These are phyloP conservation scores for Drosophila mettleri DNA, from an alignment of 2,888 invertebrate species.

Conservation along the genomic window DNA sequence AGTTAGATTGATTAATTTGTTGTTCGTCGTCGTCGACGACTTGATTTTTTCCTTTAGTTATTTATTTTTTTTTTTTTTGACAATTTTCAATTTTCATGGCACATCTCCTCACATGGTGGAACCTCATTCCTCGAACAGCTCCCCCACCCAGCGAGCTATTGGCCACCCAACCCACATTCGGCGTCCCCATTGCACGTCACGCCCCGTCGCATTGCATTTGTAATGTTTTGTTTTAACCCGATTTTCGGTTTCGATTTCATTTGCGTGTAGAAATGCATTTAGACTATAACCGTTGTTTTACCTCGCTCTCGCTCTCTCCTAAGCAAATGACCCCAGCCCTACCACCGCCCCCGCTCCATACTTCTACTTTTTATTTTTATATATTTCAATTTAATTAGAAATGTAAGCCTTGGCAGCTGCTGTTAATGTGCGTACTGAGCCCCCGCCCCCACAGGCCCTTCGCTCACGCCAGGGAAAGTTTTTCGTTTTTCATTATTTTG, in stretches of 20 bases:
- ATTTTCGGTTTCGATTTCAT: slow-evolving; percentile 66
- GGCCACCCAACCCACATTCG: background rate
- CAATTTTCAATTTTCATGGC: slow-evolving; percentile 62
- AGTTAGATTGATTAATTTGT: slow-evolving; percentile 67
- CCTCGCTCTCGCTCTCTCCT: too few relatives aligned
- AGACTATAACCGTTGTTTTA: slow-evolving; percentile 5
- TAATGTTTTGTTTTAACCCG: slow-evolving; percentile 46
- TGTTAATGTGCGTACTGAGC: slow-evolving; percentile 22
- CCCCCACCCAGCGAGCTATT: background rate
- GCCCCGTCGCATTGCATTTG: slow-evolving; percentile 31
- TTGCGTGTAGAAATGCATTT: slow-evolving; percentile 57
- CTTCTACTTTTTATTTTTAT: background rate
- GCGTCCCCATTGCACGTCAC: slow-evolving; percentile 26
- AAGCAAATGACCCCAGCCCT: background rate
- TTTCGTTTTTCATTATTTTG: slow-evolving; percentile 15
- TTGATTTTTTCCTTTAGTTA: slow-evolving; percentile 9
- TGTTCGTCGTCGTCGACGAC: slow-evolving; percentile 31
- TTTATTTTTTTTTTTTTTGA: slow-evolving; percentile 44
- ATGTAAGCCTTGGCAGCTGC: slow-evolving; percentile 25
- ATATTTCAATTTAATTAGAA: slow-evolving; percentile 29
- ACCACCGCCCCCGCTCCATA: background rate
- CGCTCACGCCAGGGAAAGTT: background rate
- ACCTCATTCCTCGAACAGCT: background rate
- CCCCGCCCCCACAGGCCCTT: background rate
- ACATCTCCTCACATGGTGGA: slow-evolving; percentile 26